phyloP scores from a whole-genome alignment of 2,797 vertebrate species.

The Falco novaeseelandiae region DNA sequence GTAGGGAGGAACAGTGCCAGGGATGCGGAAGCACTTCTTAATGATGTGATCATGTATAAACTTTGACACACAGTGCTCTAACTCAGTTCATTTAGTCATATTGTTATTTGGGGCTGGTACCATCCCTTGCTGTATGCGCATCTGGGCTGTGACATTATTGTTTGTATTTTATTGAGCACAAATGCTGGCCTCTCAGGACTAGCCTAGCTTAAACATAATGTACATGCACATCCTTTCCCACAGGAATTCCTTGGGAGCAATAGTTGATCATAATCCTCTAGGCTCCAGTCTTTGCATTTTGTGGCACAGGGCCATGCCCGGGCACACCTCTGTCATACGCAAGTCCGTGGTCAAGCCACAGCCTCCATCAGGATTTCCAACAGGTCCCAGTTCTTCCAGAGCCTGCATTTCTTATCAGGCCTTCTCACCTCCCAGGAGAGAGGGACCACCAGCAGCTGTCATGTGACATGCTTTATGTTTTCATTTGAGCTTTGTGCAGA shows the following conservation, averaged over 20 bases:
- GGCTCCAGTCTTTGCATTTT: background rate
- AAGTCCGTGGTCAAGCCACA: background rate
- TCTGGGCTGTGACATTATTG: background rate
- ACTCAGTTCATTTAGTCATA: background rate
- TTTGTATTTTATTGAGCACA: background rate
- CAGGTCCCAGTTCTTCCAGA: background rate
- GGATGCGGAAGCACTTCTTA: background rate
- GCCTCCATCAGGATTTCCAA: background rate
- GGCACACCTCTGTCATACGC: background rate
- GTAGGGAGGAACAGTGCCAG: background rate
- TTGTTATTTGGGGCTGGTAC: background rate
- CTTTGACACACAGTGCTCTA: background rate
- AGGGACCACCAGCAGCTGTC: background rate
- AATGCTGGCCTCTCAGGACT: background rate
- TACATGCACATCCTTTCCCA: background rate
- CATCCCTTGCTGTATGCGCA: accelerated
- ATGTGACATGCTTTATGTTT: background rate
- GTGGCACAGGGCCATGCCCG: accelerated
- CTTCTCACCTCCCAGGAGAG: background rate
- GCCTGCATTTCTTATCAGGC: background rate
- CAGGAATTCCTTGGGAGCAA: background rate
- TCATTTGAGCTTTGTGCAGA: background rate
- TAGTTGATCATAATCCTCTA: background rate
- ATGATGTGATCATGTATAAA: background rate
- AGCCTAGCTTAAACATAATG: background rate